Percentiles rank a stretch among this genome's conserved stretches.
phyloP scores from a whole-genome alignment of 2,113 vertebrate genomes.

The Antechinus flavipes region DNA sequence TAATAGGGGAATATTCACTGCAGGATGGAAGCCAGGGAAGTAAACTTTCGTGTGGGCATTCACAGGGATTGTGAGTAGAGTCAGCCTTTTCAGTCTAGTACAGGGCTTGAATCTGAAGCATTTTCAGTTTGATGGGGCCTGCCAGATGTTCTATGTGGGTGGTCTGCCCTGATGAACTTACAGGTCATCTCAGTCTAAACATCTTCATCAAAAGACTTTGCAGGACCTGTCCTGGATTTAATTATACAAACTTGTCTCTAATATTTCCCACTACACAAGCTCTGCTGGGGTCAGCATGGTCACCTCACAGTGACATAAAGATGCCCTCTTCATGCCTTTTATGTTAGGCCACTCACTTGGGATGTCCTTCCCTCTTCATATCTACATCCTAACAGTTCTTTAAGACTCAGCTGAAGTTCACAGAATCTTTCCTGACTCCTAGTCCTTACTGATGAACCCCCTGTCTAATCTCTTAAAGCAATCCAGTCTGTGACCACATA shows the following conservation, averaged over 20 bases:
- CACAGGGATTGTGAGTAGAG: too few species aligned
- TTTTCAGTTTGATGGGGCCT: not conserved
- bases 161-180: not conserved
- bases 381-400: not conserved
- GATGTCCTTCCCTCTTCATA: not conserved
- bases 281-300: not conserved
- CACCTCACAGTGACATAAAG: not conserved
- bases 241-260: not conserved
- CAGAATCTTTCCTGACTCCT: not conserved
- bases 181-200: not conserved
- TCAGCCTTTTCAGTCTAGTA: too few species aligned
- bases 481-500: too few species aligned
- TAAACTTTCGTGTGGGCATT: not conserved
- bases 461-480: too few species aligned
- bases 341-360: not conserved
- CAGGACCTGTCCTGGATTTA: not conserved
- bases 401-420: not conserved
- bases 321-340: not conserved
- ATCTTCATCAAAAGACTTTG: not conserved
- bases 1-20: not conserved
- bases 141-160: not conserved
- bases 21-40: not conserved
- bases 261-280: not conserved
- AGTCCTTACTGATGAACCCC: too few species aligned
- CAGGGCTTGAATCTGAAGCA: not conserved